A percentile compares a stretch with the other conserved stretches of the same genome.
Conservation (phyloP, 1,140 invertebrate genomes). For the Megathymus violae region DNA sequence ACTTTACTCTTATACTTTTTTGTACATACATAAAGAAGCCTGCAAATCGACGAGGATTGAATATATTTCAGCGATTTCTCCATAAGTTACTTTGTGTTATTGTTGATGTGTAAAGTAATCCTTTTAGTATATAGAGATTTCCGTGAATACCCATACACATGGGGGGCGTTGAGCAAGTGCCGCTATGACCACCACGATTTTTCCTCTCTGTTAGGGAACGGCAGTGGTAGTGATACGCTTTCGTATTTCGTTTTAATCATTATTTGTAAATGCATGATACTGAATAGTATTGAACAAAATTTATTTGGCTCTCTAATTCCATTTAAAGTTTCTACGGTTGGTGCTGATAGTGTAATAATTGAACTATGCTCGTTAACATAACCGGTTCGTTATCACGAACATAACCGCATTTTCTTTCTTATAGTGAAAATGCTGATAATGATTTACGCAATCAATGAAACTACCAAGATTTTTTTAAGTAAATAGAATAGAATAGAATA, state of each 20-base stretch:
- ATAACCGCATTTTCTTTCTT: background rate
- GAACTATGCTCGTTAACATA: background rate
- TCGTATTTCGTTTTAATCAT: too few relatives aligned
- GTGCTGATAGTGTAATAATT: background rate
- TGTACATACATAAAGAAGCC: background rate
- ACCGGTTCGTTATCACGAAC: background rate
- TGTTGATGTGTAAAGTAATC: background rate
- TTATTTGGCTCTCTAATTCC: background rate
- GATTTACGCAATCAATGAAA: background rate
- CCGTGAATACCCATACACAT: too few relatives aligned
- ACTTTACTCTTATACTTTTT: conserved; percentile 6
- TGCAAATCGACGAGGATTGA: background rate
- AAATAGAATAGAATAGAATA: too few relatives aligned
- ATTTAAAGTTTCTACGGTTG: background rate
- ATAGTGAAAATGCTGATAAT: background rate
- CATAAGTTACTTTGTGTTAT: conserved; percentile 10
- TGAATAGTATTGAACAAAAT: too few relatives aligned
- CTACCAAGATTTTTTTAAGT: too few relatives aligned
- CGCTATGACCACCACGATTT: too few relatives aligned
- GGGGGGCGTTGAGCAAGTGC: too few relatives aligned
- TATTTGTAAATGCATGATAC: too few relatives aligned
- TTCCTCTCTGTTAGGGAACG: too few relatives aligned
- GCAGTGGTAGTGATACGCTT: too few relatives aligned
- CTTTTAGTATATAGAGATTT: too few relatives aligned
- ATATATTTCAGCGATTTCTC: background rate